Base-by-base conservation (phyloP, 2,888 invertebrate species). In the Papilio elwesi region DNA sequence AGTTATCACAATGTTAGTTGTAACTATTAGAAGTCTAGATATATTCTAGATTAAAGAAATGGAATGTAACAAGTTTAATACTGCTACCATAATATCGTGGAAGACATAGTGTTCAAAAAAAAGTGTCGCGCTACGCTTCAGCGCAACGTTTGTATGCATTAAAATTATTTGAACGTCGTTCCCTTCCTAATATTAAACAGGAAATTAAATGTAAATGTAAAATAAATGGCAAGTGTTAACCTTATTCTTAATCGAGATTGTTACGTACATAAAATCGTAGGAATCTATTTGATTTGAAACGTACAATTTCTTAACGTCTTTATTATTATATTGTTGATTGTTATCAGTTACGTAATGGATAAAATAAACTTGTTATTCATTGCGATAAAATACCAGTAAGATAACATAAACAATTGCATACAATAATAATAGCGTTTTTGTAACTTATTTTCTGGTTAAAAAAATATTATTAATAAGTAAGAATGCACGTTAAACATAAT, bases 311-410 rank as follows among this genome's bases (percentile, higher is more conserved):
- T 59, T n/a, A 59, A 59, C 59, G 7, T 59, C n/a, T 43, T 59
- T 59, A 43, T 62, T 62, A 15, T 62, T 62, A 62, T 62, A 43
- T 10, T 62, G 43, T 43, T 43, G 43, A 15, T 48, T 55, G 48
- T 16, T 55, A 55, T 68, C 47, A 8, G 13, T 68, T 68, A 55
- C 47, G 47, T 26, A 68, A 68, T 47, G 48, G 68, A 68, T 68
- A 68, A 68, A 55, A 68, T 68, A 68, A 43, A 55, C 59, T 43
- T 62, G 43, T 15, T n/a, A 43, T 62, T 62, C 59, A 68, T 47
- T 43, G 51, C 36, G 65, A 65, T 65, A 65, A 49, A 65, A 15
- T 38, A 59, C 6, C 38, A 51, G 36, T 38, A 11, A 26, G 49
- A 65, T 51, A 65, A 62, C 13, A n/a, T n/a, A 59, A 38, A 59